Conservation (phyloP, 2,113 vertebrate species). For the Lamprotornis superbus region DNA sequence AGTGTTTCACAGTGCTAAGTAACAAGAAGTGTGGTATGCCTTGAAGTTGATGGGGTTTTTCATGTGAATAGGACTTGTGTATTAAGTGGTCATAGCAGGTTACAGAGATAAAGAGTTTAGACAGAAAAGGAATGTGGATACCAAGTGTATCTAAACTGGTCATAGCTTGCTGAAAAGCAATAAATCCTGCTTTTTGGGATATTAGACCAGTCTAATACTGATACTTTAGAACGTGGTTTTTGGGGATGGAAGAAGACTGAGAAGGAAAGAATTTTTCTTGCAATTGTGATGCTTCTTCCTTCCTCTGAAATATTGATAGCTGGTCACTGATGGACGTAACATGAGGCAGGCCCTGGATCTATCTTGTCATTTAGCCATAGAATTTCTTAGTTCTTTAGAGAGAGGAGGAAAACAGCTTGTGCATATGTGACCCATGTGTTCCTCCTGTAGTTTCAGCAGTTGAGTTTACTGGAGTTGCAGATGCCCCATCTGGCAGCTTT, state of each 20-base stretch:
- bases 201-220: not conserved
- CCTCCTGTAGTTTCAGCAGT: not conserved
- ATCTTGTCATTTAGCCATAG: not conserved
- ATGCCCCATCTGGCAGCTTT: not conserved
- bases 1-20: not conserved
- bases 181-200: not conserved
- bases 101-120: not conserved
- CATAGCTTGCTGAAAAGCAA: not conserved
- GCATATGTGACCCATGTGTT: not conserved
- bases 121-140: not conserved
- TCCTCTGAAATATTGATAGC: not conserved
- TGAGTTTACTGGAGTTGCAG: not conserved
- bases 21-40: not conserved
- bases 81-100: not conserved
- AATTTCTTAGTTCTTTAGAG: not conserved
- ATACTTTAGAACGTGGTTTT: not conserved
- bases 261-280: not conserved
- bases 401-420: not conserved
- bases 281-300: not conserved
- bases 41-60: not conserved
- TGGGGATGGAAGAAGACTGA: not conserved
- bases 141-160: not conserved
- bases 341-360: not conserved
- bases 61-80: not conserved
- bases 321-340: accelerated